Evolutionary conservation across 1,140 invertebrate genomes (phyloP), one percentile per base, ranked within the genome.

Genomic region (Pogonus chalceus): DNA sequence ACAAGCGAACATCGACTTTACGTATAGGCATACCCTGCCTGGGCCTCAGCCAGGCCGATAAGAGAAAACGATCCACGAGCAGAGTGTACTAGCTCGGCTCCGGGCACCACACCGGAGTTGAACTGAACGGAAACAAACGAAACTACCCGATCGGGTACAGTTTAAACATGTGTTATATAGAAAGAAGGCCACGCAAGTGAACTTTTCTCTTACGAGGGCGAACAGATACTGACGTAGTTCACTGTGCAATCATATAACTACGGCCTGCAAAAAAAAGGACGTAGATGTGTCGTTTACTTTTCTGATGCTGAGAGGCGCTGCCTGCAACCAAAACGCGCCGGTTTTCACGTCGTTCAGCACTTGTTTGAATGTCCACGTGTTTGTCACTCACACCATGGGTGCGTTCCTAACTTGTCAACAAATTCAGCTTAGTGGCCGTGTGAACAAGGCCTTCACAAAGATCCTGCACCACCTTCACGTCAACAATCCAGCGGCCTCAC

Each of bases 281-380:
- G n/a, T n/a, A n/a, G n/a, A n/a, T n/a, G n/a, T 56, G 14, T 43
- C 3, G 54, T 62, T 63, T 55, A 51, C 49, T 49, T 56, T 37
- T 48, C 56, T 58, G 58, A 61, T 59, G 60, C 56, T 50, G 58
- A 26, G 59, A 60, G 62, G 62, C 63, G 61, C 62, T 62, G 56
- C 57, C 55, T 56, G 56, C 53, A 39, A 51, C 58, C 72, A 73
- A 56, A 74, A 74, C 56, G 72, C 71, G 1, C 72, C 72, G n/a
- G n/a, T n/a, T n/a, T n/a, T n/a, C n/a, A n/a, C 72, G 2, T 73
- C 74, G 4, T 68, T 74, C 47, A 72, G 76, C 16, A 74, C 75
- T 63, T 65, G 63, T 63, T 63, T 65, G 62, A 63, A 61, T 65
- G 56, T 53, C 20, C n/a, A 20, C 52, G 49, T 20, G 46, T 37